phyloP scores from a whole-genome alignment of 1,140 invertebrate genomes.

The Rhopalosiphum padi region DNA sequence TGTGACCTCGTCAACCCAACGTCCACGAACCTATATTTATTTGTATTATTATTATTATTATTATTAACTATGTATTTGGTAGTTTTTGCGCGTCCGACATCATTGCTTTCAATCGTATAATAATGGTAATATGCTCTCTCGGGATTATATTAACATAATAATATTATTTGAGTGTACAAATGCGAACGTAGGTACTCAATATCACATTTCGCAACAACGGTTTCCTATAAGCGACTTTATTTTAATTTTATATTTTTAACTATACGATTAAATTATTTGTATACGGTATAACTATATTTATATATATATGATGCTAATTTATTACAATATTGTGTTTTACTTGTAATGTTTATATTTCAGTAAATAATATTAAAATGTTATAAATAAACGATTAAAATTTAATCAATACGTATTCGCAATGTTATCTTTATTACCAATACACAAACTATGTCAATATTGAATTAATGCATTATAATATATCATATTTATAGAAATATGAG shows the following conservation, averaged over 20 bases:
- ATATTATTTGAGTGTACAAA: not conserved
- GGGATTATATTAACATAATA: not conserved
- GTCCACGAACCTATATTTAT: conserved; percentile 25
- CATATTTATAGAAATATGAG: no score
- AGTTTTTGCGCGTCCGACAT: not conserved
- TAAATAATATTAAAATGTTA: conserved; percentile 5
- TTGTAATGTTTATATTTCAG: not conserved
- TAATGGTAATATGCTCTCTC: not conserved
- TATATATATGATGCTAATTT: not conserved
- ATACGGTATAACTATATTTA: not conserved
- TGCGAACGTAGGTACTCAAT: not conserved
- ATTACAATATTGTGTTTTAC: not conserved
- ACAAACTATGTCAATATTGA: no score
- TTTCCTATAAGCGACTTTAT: conserved; percentile 15
- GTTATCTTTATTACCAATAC: not conserved
- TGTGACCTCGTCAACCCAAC: not conserved
- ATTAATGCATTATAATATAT: no score
- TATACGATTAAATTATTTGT: not conserved
- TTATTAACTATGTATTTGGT: not conserved
- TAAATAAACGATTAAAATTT: not conserved
- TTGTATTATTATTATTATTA: conserved; percentile 1
- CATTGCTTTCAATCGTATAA: not conserved
- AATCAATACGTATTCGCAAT: not conserved
- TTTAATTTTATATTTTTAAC: not conserved
- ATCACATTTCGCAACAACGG: not conserved